Conservation (phyloP, 2,888 invertebrate genomes). For the Koerneria pararmatus region DNA sequence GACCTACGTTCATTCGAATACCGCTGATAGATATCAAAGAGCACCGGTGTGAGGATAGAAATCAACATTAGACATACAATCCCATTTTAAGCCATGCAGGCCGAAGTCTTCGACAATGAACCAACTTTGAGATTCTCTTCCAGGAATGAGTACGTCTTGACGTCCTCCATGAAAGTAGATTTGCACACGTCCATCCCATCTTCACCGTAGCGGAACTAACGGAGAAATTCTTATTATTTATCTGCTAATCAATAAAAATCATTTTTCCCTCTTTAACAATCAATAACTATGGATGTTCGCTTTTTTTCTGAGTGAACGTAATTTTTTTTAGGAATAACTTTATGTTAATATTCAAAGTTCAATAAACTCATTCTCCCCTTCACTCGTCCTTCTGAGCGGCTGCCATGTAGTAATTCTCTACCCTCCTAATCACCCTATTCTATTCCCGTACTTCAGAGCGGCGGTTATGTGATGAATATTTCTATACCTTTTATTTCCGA, state of each 20-base stretch:
- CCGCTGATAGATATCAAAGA: too few species aligned
- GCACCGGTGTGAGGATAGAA: too few species aligned
- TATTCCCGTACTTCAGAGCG: too few species aligned
- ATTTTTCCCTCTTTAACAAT: neutral
- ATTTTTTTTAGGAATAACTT: neutral
- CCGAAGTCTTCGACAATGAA: conserved; percentile 41
- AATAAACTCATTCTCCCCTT: neutral
- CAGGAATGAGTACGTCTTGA: conserved; percentile 77
- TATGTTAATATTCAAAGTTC: neutral
- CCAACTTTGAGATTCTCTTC: conserved; percentile 72
- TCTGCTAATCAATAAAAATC: neutral
- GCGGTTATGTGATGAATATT: too few species aligned
- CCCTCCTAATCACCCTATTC: too few species aligned
- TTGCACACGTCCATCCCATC: conserved; percentile 79
- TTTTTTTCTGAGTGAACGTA: neutral
- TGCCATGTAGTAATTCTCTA: too few species aligned
- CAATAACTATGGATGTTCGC: neutral
- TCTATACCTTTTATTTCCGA: too few species aligned
- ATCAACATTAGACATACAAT: too few species aligned
- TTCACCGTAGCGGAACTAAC: conserved; percentile 82
- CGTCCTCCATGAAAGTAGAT: conserved; percentile 76
- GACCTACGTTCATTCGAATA: too few species aligned
- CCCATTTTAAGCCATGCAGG: conserved; percentile 66
- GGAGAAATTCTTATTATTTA: too few species aligned
- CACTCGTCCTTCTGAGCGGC: neutral